Evolutionary conservation across 37 sponge, comb jelly and placozoan species (phyloP), one percentile per base, ranked within the genome.

Genomic region (Agelas oroides): DNA sequence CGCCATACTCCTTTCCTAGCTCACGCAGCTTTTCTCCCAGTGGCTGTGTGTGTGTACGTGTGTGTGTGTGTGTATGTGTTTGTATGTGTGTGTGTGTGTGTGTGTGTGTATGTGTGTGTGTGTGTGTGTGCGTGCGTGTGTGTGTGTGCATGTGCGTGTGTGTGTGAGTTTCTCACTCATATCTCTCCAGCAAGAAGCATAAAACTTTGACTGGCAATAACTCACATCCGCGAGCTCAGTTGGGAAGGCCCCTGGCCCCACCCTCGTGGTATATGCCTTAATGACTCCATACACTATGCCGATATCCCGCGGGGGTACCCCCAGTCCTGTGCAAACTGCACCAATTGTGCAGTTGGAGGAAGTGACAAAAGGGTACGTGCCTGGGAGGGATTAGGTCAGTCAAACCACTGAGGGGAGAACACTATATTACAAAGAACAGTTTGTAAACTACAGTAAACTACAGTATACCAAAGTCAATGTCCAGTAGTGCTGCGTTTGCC

Each of bases 401-500:
- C n/a, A n/a, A n/a, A n/a, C n/a, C n/a, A n/a, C n/a, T n/a, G n/a
- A 20, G 46, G 39, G 41, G 19, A 20, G 76, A 24, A 73, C 1
- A 46, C 46, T 46, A 8, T 46, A 8, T 2, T 30, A 13, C 6
- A 21, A 2, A 69, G 21, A 6, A 69, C 2, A 34, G 12, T 21
- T 6, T 8, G 70, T 69, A 5, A 2, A 15, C 20, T 19, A 71
- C 24, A 38, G 1, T 20, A 71, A 2, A 38, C 2, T 37, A 23
- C 17, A 23, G 23, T 3, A 3, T 70, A 93, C 96, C 99, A 86
- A 99, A 96, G 74, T 99, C 99, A 68, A 97, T 95, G 73, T 99
- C 99, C 70, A 99, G 77, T 97, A 99, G 96, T 31, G 94, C 85
- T n/a, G 99, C 99, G 86, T 99, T 99, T 20, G 99, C 99, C 55